These are phyloP conservation scores for Microcebus murinus DNA, from an alignment of 2,113 vertebrate genomes.

Conservation along the genomic window DNA sequence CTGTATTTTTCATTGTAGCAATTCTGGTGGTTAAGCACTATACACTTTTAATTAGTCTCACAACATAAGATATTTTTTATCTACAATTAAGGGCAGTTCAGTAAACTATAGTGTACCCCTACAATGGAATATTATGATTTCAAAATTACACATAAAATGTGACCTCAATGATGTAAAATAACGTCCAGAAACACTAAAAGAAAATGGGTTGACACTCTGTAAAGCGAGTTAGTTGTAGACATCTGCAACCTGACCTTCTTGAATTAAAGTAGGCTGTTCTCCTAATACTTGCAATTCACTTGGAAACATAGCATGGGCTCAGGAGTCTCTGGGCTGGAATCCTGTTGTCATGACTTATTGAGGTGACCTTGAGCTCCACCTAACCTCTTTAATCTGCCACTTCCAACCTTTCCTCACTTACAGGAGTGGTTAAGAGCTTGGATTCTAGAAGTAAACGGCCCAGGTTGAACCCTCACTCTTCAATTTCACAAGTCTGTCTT, in stretches of 20 bases:
- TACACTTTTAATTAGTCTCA: not conserved
- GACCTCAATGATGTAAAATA: not conserved
- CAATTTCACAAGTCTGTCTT: not conserved
- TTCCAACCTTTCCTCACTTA: not conserved
- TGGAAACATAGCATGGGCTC: not conserved
- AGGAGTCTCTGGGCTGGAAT: not conserved
- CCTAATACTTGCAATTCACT: not conserved
- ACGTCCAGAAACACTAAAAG: not conserved
- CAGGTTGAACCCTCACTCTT: not conserved
- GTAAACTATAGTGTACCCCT: not conserved
- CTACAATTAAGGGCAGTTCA: slow-evolving; percentile 11
- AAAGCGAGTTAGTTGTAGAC: not conserved
- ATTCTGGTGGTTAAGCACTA: not conserved
- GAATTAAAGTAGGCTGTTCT: not conserved
- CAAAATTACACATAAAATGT: not conserved
- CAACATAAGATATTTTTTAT: not conserved
- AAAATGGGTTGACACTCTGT: not conserved
- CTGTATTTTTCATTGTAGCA: not conserved
- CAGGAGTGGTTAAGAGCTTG: not conserved
- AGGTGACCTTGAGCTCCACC: not conserved
- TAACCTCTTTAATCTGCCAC: not conserved
- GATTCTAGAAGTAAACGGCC: not conserved
- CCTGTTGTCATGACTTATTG: not conserved
- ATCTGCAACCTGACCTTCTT: not conserved
- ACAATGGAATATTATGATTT: not conserved